Conservation (phyloP, 1,140 invertebrate species). For the Ridgeia piscesae region DNA sequence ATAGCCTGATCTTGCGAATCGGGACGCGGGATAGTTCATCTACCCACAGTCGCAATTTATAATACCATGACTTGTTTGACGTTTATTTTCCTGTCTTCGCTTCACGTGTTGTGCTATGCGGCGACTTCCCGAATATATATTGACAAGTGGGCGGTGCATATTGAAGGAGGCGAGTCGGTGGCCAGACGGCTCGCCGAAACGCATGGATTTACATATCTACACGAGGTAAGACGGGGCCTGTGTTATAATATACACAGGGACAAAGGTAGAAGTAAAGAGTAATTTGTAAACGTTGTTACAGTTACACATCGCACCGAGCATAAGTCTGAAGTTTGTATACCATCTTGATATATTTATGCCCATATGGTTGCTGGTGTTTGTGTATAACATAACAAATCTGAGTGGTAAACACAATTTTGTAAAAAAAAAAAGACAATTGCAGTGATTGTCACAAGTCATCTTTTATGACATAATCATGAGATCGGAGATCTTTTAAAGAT, state of each 20-base stretch:
- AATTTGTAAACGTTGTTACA: too few species aligned
- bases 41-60: slow-evolving; percentile 1
- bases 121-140: slow-evolving; percentile 5
- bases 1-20: not conserved
- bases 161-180: slow-evolving; percentile 25
- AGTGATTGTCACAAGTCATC: too few species aligned
- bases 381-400: too few species aligned
- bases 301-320: too few species aligned
- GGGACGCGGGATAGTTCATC: not conserved
- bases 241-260: not conserved
- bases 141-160: slow-evolving; percentile 27
- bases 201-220: slow-evolving; percentile 27
- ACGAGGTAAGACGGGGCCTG: slow-evolving; percentile 17
- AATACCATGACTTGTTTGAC: not conserved
- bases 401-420: too few species aligned
- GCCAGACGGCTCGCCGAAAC: slow-evolving; percentile 20
- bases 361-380: too few species aligned
- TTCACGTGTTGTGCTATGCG: not conserved
- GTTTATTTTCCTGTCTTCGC: not conserved
- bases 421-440: too few species aligned
- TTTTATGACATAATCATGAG: too few species aligned
- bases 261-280: too few species aligned
- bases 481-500: too few species aligned
- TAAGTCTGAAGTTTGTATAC: too few species aligned
- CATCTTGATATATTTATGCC: too few species aligned